Evolutionary conservation across 2,888 invertebrate species (phyloP).

Genomic region (Cephus pygmeus): DNA sequence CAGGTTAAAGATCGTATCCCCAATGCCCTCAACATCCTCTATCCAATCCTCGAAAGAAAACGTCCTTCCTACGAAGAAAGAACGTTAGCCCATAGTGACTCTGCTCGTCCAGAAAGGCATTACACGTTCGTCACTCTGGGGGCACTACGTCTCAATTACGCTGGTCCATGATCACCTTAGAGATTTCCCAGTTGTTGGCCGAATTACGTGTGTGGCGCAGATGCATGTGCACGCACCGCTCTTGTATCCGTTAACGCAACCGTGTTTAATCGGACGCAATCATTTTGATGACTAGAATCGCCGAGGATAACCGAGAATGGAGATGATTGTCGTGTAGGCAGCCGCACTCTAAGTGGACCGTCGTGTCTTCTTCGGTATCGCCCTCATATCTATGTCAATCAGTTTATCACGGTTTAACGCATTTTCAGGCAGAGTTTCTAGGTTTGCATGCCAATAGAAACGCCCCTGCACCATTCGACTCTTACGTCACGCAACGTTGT

Average conservation of each 20-base stretch:
- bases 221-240: background rate
- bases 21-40: background rate
- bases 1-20: background rate
- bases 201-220: slow-evolving; percentile 35
- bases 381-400: slow-evolving; percentile 44
- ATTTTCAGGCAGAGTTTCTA: background rate
- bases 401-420: slow-evolving; percentile 26
- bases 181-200: background rate
- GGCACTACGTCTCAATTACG: background rate
- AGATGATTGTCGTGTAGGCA: slow-evolving; percentile 64
- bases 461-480: background rate
- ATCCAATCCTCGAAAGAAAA: background rate
- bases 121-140: background rate
- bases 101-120: background rate
- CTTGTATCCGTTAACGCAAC: slow-evolving; percentile 54
- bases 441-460: slow-evolving; percentile 7
- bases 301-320: slow-evolving; percentile 57
- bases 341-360: slow-evolving; percentile 51
- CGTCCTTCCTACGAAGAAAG: background rate
- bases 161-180: slow-evolving; percentile 15
- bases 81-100: background rate
- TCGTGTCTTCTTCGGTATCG: slow-evolving; percentile 31
- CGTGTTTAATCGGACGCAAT: slow-evolving; percentile 62
- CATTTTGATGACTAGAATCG: slow-evolving; percentile 62
- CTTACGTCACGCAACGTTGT: background rate